phyloP scores from a whole-genome alignment of 2,113 vertebrate genomes.

The Pollachius pollachius region DNA sequence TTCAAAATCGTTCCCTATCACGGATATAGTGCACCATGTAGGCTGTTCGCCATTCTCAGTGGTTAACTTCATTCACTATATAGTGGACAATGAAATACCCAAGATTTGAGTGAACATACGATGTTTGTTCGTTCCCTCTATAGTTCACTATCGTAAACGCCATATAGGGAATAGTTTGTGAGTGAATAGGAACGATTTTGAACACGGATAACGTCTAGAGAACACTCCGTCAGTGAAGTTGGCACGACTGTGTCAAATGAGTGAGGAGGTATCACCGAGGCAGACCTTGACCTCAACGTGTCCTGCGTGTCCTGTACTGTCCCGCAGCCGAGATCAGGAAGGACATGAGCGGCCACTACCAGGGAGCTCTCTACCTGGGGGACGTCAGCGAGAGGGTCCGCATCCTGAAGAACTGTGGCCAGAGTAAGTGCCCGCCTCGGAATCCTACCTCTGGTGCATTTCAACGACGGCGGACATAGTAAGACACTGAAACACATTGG shows the following conservation, averaged over 20 bases:
- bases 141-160: too few relatives aligned
- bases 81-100: too few relatives aligned
- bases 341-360: conserved; percentile 98
- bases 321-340: conserved; percentile 92
- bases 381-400: conserved; percentile 93
- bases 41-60: too few relatives aligned
- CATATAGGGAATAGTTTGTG: too few relatives aligned
- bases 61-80: too few relatives aligned
- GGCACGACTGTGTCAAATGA: too few relatives aligned
- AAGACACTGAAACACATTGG: background rate
- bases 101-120: background rate
- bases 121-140: too few relatives aligned
- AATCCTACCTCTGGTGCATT: background rate
- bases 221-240: too few relatives aligned
- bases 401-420: conserved; percentile 95
- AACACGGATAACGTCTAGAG: too few relatives aligned
- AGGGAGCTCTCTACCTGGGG: conserved; percentile 92
- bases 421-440: conserved; percentile 78
- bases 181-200: too few relatives aligned
- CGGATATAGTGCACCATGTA: too few relatives aligned
- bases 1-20: background rate
- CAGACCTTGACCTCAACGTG: background rate
- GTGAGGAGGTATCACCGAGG: conserved; percentile 58
- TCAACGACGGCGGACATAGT: too few relatives aligned
- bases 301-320: background rate